A percentile compares a stretch with the other conserved stretches of the same genome.
Evolutionary conservation across 2,113 vertebrate genomes (phyloP).

Genomic region (Suricata suricatta): DNA sequence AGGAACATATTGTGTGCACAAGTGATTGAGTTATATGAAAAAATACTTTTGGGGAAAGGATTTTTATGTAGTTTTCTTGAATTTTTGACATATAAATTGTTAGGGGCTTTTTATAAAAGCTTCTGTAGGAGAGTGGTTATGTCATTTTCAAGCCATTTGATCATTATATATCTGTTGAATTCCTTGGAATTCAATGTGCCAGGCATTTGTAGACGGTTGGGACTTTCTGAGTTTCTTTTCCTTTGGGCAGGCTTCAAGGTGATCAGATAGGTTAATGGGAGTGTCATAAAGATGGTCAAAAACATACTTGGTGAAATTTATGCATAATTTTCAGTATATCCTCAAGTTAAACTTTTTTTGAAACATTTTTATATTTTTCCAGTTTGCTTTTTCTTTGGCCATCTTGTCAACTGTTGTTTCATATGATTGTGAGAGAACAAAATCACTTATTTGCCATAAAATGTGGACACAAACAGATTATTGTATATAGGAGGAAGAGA

Average conservation of each 20-base stretch:
- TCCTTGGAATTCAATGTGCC: not conserved
- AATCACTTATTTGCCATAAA: not conserved
- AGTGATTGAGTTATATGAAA: not conserved
- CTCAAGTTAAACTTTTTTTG: not conserved
- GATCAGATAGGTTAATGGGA: not conserved
- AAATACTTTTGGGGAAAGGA: not conserved
- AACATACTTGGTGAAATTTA: not conserved
- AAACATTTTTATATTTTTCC: slow-evolving; percentile 4
- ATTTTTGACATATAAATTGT: slow-evolving; percentile 13
- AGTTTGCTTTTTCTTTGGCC: not conserved
- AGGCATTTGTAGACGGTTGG: not conserved
- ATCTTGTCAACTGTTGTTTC: not conserved
- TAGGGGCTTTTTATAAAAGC: not conserved
- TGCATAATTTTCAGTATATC: not conserved
- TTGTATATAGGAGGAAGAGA: not conserved
- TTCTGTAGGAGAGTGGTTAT: slow-evolving; percentile 3
- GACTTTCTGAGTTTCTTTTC: not conserved
- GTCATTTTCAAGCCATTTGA: not conserved
- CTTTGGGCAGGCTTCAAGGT: not conserved
- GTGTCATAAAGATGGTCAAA: not conserved
- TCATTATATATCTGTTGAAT: not conserved
- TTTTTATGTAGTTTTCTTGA: not conserved
- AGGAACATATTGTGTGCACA: not conserved
- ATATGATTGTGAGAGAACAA: not conserved
- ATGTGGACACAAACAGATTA: not conserved